Evolutionary conservation across 2,113 vertebrate genomes (phyloP).

Genomic region (Peucedramus taeniatus): DNA sequence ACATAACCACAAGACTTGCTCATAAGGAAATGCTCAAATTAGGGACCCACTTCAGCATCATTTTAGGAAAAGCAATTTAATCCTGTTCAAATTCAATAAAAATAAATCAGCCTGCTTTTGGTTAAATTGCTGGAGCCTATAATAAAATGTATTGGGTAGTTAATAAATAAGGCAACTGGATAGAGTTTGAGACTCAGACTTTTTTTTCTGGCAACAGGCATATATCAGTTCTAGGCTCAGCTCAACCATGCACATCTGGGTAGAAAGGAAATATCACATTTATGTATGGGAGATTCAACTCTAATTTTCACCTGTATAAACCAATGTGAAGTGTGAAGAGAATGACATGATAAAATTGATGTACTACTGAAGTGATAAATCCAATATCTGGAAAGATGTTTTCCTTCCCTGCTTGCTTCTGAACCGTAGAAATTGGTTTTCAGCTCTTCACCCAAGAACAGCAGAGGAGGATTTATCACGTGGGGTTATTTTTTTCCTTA

Average conservation of each 20-base stretch:
- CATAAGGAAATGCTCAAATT: neutral
- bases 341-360: constrained; percentile 60
- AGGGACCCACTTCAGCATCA: neutral
- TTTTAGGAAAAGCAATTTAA: neutral
- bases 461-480: neutral
- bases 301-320: constrained; percentile 64
- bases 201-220: neutral
- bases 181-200: neutral
- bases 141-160: neutral
- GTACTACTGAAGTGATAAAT: constrained; percentile 59
- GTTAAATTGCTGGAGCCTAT: neutral
- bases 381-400: constrained; percentile 51
- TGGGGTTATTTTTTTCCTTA: neutral
- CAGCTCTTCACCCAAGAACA: neutral
- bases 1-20: neutral
- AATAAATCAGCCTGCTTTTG: neutral
- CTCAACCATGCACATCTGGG: neutral
- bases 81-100: neutral
- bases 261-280: neutral
- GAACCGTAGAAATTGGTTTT: constrained; percentile 52
- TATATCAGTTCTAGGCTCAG: neutral
- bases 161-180: neutral
- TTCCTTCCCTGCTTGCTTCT: constrained; percentile 43
- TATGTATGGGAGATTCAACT: constrained; percentile 30
- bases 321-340: constrained; percentile 53